Percentiles rank a stretch among this genome's conserved stretches.
phyloP scores from a whole-genome alignment of 2,888 invertebrate species.

The Cheilosia vernalis region DNA sequence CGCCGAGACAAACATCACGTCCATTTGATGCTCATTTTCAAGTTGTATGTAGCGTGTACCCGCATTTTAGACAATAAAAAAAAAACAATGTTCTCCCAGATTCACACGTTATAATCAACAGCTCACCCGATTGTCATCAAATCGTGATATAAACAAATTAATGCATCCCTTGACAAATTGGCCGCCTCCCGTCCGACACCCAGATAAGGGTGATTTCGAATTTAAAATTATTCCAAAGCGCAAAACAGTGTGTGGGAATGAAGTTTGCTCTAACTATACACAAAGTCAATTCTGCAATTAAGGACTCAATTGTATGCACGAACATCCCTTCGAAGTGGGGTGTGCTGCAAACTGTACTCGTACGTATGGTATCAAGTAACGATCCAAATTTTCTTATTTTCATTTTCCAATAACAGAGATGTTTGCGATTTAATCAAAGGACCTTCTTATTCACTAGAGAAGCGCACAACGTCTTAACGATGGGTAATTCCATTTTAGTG shows the following conservation, averaged over 20 bases:
- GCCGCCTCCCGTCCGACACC: conserved; percentile 40
- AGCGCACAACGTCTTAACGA: conserved; percentile 74
- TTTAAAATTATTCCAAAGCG: conserved; percentile 45
- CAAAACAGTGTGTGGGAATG: conserved; percentile 55
- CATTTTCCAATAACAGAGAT: conserved; percentile 16
- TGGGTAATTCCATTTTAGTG: conserved; percentile 79
- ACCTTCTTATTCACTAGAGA: conserved; percentile 11
- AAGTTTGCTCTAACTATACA: conserved; percentile 46
- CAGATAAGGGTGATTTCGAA: conserved; percentile 66
- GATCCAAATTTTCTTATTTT: conserved; percentile 54
- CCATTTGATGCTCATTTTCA: conserved; percentile 62
- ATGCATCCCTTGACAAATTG: conserved; percentile 74
- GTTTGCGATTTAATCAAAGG: conserved; percentile 68
- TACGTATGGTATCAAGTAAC: conserved; percentile 64
- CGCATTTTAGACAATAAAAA: conserved; percentile 35
- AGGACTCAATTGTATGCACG: conserved; percentile 53
- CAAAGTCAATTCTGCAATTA: conserved; percentile 69
- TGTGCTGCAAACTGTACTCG: conserved; percentile 32
- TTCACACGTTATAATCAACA: conserved; percentile 42
- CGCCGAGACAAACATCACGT: conserved; percentile 12
- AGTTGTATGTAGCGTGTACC: conserved; percentile 38
- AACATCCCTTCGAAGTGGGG: conserved; percentile 2
- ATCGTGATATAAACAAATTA: conserved; percentile 71
- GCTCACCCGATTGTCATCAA: conserved; percentile 54
- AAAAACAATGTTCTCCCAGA: conserved; percentile 40